phyloP scores from a whole-genome alignment of 2,113 vertebrate species.

The Pteruthius melanotis region DNA sequence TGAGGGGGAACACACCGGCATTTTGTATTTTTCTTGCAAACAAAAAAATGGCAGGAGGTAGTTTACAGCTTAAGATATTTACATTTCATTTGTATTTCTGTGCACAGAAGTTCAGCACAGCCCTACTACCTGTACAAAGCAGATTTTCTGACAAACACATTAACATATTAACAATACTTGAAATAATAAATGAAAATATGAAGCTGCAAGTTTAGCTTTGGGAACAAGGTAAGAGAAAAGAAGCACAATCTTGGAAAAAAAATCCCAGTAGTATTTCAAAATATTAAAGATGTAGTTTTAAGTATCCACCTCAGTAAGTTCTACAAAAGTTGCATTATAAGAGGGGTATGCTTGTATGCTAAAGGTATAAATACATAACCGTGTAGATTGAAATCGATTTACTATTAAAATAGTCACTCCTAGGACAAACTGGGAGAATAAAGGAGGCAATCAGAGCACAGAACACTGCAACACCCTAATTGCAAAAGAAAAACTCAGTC shows the following conservation, averaged over 20 bases:
- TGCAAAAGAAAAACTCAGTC: background rate
- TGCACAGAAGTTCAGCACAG: background rate
- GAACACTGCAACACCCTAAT: background rate
- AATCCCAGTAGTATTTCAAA: background rate
- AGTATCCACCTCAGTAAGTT: background rate
- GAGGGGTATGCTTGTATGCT: background rate
- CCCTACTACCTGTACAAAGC: background rate
- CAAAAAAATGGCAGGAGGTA: background rate
- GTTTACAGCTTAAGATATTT: background rate
- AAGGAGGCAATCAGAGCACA: background rate
- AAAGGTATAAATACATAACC: background rate
- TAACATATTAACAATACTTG: background rate
- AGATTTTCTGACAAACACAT: background rate
- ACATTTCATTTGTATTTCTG: background rate
- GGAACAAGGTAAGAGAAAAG: background rate
- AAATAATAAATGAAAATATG: background rate
- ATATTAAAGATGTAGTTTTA: background rate
- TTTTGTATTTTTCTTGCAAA: background rate
- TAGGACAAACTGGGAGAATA: background rate
- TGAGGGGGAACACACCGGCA: background rate
- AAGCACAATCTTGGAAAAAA: background rate
- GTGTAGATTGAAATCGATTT: background rate
- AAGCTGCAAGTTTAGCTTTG: background rate
- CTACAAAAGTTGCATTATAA: background rate
- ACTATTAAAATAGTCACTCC: background rate